phyloP scores from a whole-genome alignment of 2,113 vertebrate genomes.

The Suricata suricatta region DNA sequence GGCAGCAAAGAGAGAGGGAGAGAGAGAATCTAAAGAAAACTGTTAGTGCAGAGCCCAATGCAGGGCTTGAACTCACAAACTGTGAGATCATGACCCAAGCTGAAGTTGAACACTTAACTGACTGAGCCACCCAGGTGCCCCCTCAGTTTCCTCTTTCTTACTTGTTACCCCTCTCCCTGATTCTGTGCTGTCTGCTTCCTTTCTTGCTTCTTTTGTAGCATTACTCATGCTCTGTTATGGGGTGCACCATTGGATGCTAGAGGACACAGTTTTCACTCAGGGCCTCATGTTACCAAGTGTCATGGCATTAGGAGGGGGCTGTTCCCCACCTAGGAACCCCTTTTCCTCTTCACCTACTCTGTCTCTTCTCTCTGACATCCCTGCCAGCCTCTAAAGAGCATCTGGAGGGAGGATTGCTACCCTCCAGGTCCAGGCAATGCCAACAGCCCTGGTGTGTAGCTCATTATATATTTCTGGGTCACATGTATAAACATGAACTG shows the following conservation, averaged over 20 bases:
- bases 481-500: constrained; percentile 10
- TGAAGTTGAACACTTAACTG: no score
- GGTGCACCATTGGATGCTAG: not conserved
- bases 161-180: rapidly evolving
- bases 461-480: constrained; percentile 31
- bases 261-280: not conserved
- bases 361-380: not conserved
- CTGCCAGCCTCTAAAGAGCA: not conserved
- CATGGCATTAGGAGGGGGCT: not conserved
- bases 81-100: no score
- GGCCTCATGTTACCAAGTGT: not conserved
- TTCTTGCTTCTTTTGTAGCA: not conserved
- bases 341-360: not conserved
- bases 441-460: not conserved
- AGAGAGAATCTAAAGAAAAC: no score
- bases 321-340: not conserved
- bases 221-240: not conserved
- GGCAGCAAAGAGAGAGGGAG: no score
- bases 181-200: not conserved
- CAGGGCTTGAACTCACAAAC: no score
- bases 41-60: no score
- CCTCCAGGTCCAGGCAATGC: not conserved
- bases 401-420: not conserved
- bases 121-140: no score
- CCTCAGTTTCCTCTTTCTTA: not conserved